phyloP scores from a whole-genome alignment of 2,113 vertebrate species.

The Podilymbus podiceps region DNA sequence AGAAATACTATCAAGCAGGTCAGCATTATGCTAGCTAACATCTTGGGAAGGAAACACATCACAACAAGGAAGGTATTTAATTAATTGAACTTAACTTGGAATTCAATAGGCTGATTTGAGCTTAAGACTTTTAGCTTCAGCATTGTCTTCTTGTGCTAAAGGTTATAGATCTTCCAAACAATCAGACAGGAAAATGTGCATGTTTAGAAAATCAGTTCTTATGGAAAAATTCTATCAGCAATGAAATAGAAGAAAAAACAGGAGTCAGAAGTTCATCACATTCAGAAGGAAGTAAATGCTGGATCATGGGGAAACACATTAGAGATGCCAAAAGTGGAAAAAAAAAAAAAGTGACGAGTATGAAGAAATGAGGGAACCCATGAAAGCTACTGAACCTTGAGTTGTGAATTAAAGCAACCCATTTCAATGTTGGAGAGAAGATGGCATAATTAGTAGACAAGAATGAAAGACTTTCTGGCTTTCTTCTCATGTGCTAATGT shows the following conservation, averaged over 20 bases:
- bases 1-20: not conserved
- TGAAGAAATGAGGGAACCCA: not conserved
- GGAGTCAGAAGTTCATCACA: not conserved
- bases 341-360: not conserved
- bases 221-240: not conserved
- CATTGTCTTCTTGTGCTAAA: not conserved
- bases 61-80: not conserved
- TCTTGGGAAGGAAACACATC: not conserved
- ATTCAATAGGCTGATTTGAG: not conserved
- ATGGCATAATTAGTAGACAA: not conserved
- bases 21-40: not conserved
- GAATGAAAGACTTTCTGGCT: not conserved
- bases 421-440: not conserved
- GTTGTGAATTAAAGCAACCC: not conserved
- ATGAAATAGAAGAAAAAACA: not conserved
- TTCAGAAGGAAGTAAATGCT: not conserved
- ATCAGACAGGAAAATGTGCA: not conserved
- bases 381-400: not conserved
- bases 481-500: not conserved
- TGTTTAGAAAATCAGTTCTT: not conserved
- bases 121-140: not conserved
- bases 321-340: not conserved
- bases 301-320: not conserved
- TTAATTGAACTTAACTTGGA: not conserved
- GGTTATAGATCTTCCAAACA: not conserved